Evolutionary conservation across 2,113 vertebrate species (phyloP), one percentile per base, ranked within the genome.

Genomic region (Neodon shergylaensis): DNA sequence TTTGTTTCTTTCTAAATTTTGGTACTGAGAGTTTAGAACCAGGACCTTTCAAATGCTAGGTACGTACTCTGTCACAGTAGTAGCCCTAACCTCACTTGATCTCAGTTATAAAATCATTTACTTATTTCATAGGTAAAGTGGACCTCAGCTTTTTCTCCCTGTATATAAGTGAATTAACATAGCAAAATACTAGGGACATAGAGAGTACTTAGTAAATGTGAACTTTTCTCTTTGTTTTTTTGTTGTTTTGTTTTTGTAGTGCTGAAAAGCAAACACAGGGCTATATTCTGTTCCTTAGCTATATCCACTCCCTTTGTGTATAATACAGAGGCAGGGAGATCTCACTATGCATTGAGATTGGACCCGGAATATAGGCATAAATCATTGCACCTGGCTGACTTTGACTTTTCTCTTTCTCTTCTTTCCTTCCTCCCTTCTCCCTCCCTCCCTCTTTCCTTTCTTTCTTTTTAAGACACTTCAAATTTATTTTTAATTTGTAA

Each of bases 21-120:
- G 26, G 44, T 61, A 4, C 47, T 63, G 33, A 17, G 47, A 58
- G 36, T 85, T 84, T 12, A 47, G 76, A 85, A 33, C 52, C n/a
- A 76, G 84, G 31, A 6, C 12, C 44, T 66, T 85, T n/a, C 36
- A 73, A 14, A 89, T 73, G 66, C 39, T 94, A 82, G 39, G 28
- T 61, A 54, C 3, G 19, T 42, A 22, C 12, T 54, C 61, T 77
- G 39, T 24, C 42, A 49, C 3, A 39, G 16, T 39, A 39, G 44
- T 88, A 70, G 5, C 28, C 49, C 31, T 26, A 49, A 85, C 31
- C 24, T 88, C 28, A 28, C n/a, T 91, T 81, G 8, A 66, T 88
- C 73, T 74, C 54, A 84, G 74, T 94, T 95, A 79, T 1, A 85
- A 91, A 95, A 65, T 85, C 14, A 84, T 81, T 79, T 92, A 92